Base-by-base conservation (phyloP, 2,888 invertebrate species). In the Coelogynopora nodosa region DNA sequence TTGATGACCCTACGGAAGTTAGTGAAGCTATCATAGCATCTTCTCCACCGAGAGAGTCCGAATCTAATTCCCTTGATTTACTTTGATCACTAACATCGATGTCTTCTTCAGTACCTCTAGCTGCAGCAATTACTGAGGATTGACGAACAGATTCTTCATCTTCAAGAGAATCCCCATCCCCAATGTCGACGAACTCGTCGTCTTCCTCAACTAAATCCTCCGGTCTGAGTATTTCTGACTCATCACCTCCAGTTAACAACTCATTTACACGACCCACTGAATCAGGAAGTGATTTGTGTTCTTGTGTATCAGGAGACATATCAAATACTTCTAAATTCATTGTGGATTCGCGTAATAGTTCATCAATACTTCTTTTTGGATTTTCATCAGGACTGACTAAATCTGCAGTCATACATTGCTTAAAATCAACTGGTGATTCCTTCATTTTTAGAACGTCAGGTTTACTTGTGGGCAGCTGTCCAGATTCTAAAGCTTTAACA, bases 401-500 rank as follows among this genome's bases (percentile, higher is more conserved):
- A 18, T 82, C 82, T 26, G 29, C 5, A 80, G 23, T 80, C 81
- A 80, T 10, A 13, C 49, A 5, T 49, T 49, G 49, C 49, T 18
- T 49, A 49, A 18, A 5, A 5, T 49, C 49, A 49, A 5, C 18
- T 49, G 49, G 5, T 49, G 18, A 49, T 5, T 74, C 74, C 27
- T 74, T 5, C 5, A 74, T 74, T 5, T 2, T 74, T 5, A 74
- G 5, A 26, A 13, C 74, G 27, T 13, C 27, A 10, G 82, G 82
- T 31, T 31, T 31, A 82, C 29, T 5, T 27, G 84, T 84, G 0
- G 85, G 85, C n/a, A 85, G 74, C 29, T 85, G 67, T 0, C 85
- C 85, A 1, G 67, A 30, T 80, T 85, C 85, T 84, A 85, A 67
- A 2, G 85, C 85, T 27, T 83, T 27, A 0, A 82, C 85, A 80